phyloP scores from a whole-genome alignment of 2,888 invertebrate genomes.

The Drosophila differens region DNA sequence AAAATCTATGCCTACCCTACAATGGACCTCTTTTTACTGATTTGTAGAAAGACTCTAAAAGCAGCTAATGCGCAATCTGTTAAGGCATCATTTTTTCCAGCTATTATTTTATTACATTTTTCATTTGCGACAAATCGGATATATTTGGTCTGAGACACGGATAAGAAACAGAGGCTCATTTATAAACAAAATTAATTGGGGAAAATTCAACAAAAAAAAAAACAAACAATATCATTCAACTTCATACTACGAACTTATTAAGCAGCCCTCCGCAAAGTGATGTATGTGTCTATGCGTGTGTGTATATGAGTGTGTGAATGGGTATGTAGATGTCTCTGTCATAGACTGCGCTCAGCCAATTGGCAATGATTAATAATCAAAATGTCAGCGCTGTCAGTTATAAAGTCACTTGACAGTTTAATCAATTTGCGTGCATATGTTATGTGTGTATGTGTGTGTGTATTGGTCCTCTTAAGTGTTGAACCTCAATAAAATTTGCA shows the following conservation, averaged over 20 bases:
- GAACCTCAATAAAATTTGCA: constrained; percentile 45
- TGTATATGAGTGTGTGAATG: neutral
- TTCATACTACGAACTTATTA: neutral
- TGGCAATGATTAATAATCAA: constrained; percentile 80
- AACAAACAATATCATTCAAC: neutral
- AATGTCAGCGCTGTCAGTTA: constrained; percentile 75
- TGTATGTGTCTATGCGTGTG: neutral
- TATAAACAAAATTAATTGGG: neutral
- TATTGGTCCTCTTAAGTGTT: constrained; percentile 42
- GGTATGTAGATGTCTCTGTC: constrained; percentile 23
- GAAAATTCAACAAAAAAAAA: neutral
- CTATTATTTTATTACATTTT: neutral
- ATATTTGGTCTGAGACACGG: neutral
- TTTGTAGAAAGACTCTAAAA: neutral
- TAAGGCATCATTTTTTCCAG: neutral
- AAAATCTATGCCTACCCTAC: neutral
- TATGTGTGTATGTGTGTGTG: constrained; percentile 37
- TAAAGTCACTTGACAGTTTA: constrained; percentile 81
- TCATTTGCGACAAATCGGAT: neutral
- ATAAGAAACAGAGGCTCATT: neutral
- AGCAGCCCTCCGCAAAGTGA: constrained; percentile 26
- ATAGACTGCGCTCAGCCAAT: constrained; percentile 56
- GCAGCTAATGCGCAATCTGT: no score
- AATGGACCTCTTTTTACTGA: neutral
- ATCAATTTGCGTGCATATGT: constrained; percentile 64